Evolutionary conservation across 1,140 invertebrate genomes (phyloP).

Genomic region (Physella acuta): DNA sequence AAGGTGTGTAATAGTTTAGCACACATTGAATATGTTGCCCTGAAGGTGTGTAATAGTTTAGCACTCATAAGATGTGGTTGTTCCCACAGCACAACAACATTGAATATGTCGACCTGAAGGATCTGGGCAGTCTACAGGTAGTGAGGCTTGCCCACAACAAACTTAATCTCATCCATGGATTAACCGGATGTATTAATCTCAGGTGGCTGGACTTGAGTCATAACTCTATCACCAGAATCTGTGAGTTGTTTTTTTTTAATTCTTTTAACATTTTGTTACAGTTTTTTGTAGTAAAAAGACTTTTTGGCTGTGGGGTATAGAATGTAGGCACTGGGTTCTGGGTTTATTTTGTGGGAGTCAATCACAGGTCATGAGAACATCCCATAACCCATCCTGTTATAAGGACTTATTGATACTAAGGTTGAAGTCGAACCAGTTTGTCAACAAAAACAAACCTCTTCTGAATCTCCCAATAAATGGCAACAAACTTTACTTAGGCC

Average conservation of each 20-base stretch:
- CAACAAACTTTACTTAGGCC: too few relatives aligned
- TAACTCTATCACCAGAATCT: constrained; percentile 50
- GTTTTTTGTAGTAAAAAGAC: not conserved
- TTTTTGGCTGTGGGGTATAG: not conserved
- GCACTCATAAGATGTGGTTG: too few relatives aligned
- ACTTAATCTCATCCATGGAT: constrained; percentile 49
- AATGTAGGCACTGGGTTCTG: not conserved
- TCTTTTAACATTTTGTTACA: not conserved
- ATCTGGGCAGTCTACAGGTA: constrained; percentile 41
- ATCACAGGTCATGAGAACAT: too few relatives aligned
- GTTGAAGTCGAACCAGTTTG: too few relatives aligned
- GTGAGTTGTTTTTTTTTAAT: constrained; percentile 34
- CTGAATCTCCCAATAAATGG: too few relatives aligned
- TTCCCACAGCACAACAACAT: constrained; percentile 45
- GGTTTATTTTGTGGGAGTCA: too few relatives aligned
- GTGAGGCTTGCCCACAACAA: constrained; percentile 50
- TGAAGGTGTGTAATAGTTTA: too few relatives aligned
- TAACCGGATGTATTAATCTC: constrained; percentile 51
- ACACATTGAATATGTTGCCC: too few relatives aligned
- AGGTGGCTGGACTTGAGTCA: constrained; percentile 49
- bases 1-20: too few relatives aligned
- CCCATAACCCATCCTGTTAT: too few relatives aligned
- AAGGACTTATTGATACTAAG: too few relatives aligned
- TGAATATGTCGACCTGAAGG: constrained; percentile 50
- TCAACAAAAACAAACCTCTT: too few relatives aligned